Percentiles rank a stretch among this genome's conserved stretches.
Evolutionary conservation across 2,888 invertebrate species (phyloP).

Genomic region (Didymodactylos carnosus): DNA sequence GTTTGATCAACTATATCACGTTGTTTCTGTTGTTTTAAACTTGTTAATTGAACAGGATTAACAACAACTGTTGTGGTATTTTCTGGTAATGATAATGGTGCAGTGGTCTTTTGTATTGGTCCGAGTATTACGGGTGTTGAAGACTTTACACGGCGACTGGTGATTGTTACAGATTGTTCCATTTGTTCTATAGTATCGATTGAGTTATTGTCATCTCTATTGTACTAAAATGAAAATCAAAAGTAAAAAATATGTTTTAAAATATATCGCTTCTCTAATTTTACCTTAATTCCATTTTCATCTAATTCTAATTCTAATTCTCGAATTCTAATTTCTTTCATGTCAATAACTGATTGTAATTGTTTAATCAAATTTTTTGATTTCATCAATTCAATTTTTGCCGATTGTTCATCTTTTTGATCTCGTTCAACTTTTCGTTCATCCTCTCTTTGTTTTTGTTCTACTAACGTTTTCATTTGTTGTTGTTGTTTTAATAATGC

Average conservation of each 20-base stretch:
- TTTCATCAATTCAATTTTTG: conserved; percentile 23
- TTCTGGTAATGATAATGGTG: too few species aligned
- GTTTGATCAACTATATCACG: too few species aligned
- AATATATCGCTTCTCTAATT: too few species aligned
- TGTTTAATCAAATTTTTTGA: neutral
- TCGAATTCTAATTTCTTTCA: neutral
- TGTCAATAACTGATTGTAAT: neutral
- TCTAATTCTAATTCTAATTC: neutral
- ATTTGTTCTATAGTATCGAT: too few species aligned
- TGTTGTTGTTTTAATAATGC: conserved; percentile 23
- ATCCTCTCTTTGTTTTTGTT: neutral
- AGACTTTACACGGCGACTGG: neutral
- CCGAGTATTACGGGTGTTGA: neutral
- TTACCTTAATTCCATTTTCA: neutral
- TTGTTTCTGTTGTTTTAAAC: neutral
- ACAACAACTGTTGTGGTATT: neutral
- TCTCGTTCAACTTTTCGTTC: neutral
- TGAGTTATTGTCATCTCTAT: neutral
- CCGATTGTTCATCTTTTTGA: conserved; percentile 20
- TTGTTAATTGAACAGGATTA: neutral
- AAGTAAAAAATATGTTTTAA: neutral
- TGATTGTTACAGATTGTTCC: too few species aligned
- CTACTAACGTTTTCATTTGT: neutral
- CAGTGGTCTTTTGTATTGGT: neutral
- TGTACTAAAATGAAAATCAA: neutral